Percentiles rank a stretch among this genome's conserved stretches.
Evolutionary conservation across 2,797 vertebrate species (phyloP).

Genomic region (Taenioides sp.): DNA sequence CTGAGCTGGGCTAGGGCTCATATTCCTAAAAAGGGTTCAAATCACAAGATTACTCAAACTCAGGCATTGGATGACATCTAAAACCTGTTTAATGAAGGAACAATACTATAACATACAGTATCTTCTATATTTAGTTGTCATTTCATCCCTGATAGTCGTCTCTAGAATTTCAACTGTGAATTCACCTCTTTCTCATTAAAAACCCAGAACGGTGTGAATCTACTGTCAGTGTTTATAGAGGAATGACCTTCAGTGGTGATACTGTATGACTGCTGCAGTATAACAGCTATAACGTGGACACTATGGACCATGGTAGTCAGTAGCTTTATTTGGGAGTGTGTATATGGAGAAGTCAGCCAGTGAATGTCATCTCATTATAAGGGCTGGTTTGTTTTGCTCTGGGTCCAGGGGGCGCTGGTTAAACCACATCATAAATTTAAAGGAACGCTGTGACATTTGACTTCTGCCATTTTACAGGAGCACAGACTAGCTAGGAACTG

Average conservation of each 20-base stretch:
- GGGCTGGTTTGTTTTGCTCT: neutral
- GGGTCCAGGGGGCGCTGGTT: neutral
- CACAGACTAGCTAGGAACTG: neutral
- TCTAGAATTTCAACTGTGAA: too few relatives aligned
- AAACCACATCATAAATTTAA: constrained; percentile 10
- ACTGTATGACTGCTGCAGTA: too few relatives aligned
- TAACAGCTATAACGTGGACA: neutral
- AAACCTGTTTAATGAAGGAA: too few relatives aligned
- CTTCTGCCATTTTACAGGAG: constrained; percentile 2
- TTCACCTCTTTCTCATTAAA: neutral
- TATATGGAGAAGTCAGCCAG: constrained; percentile 1
- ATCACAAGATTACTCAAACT: too few relatives aligned
- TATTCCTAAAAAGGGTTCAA: too few relatives aligned
- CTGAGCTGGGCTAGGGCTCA: too few relatives aligned
- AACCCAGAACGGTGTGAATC: neutral
- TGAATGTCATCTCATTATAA: constrained; percentile 31
- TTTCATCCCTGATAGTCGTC: too few relatives aligned
- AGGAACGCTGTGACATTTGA: constrained; percentile 15
- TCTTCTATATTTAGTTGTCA: too few relatives aligned
- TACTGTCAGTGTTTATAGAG: neutral
- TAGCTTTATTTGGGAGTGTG: neutral
- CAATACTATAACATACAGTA: too few relatives aligned
- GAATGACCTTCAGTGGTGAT: neutral
- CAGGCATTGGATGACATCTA: too few relatives aligned
- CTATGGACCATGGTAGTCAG: neutral